Percentiles rank a stretch among this genome's conserved stretches.
Conservation (phyloP, 2,888 invertebrate genomes). For the Pterostichus madidus region DNA sequence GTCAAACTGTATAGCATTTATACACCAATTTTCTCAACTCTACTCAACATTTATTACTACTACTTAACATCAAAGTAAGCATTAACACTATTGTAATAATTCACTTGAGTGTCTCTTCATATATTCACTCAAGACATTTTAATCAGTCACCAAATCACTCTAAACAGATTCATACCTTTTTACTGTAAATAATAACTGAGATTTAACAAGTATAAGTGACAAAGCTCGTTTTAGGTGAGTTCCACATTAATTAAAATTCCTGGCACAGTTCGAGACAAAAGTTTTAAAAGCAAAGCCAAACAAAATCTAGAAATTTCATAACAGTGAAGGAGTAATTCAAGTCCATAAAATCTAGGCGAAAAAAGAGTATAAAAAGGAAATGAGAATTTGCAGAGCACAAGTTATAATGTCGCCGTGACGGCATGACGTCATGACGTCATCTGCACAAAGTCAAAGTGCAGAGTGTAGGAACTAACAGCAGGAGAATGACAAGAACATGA, state of each 20-base stretch:
- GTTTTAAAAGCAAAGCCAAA: neutral
- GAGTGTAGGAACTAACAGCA: constrained; percentile 18
- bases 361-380: constrained; percentile 28
- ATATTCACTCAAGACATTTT: too few relatives aligned
- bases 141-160: too few relatives aligned
- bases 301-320: constrained; percentile 31
- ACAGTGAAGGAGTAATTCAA: constrained; percentile 12
- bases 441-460: constrained; percentile 32
- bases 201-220: too few relatives aligned
- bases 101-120: too few relatives aligned
- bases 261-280: neutral
- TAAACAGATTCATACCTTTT: too few relatives aligned
- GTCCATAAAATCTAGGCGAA: constrained; percentile 11
- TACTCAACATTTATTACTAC: too few relatives aligned
- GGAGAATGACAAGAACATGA: constrained; percentile 16
- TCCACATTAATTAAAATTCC: neutral
- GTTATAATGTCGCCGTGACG: constrained; percentile 26
- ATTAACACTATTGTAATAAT: too few relatives aligned
- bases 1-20: too few relatives aligned
- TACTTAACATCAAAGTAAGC: too few relatives aligned
- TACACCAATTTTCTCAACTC: too few relatives aligned
- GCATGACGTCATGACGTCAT: constrained; percentile 30
- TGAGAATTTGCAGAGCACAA: neutral
- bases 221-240: too few relatives aligned
- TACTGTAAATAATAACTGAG: too few relatives aligned